These are phyloP conservation scores for Lycocorax pyrrhopterus DNA, from an alignment of 2,113 vertebrate genomes.

Conservation along the genomic window DNA sequence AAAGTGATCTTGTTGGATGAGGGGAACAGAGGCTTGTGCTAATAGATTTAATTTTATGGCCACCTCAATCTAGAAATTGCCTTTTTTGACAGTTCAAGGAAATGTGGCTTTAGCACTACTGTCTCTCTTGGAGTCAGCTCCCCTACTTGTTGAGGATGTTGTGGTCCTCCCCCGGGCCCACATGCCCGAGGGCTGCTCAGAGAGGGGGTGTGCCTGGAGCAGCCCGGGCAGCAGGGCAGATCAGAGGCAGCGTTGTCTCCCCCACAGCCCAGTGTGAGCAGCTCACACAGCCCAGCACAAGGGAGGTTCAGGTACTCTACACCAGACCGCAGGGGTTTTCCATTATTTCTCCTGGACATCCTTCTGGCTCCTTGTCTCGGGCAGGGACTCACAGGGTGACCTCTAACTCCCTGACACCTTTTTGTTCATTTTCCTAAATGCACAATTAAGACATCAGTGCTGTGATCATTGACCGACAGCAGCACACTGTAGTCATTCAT, in stretches of 20 bases:
- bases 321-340: not conserved
- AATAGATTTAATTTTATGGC: not conserved
- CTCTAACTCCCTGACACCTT: not conserved
- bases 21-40: not conserved
- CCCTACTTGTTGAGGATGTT: not conserved
- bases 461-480: not conserved
- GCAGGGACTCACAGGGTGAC: not conserved
- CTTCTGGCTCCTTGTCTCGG: not conserved
- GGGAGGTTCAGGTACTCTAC: not conserved
- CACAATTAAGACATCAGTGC: not conserved
- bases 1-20: not conserved
- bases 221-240: not conserved
- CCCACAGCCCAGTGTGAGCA: not conserved
- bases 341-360: not conserved
- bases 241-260: not conserved
- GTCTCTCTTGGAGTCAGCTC: not conserved
- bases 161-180: fast-evolving
- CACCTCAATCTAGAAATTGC: not conserved
- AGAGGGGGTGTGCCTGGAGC: not conserved
- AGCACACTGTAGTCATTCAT: not conserved
- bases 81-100: not conserved
- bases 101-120: not conserved
- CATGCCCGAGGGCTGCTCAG: not conserved
- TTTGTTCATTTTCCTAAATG: not conserved
- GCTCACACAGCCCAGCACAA: not conserved